Base-by-base conservation (phyloP, 1,140 invertebrate species). In the Thrips palmi region DNA sequence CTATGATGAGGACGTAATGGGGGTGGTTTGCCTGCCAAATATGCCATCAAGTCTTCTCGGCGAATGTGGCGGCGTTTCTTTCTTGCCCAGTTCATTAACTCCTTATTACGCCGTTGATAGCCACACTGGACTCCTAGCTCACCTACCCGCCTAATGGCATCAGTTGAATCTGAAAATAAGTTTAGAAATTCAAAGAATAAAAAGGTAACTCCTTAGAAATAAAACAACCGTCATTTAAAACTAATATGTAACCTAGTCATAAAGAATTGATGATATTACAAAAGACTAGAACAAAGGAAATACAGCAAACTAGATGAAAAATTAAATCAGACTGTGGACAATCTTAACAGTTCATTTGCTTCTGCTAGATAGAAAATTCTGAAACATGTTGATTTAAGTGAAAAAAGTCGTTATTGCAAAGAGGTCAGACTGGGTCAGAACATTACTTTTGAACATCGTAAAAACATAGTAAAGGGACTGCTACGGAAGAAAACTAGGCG, bases 31-130 rank as follows among this genome's bases (percentile, higher is more conserved):
- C 77, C 78, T 47, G 75, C 70, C 18, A 83, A 62, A 64, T 77
- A 83, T n/a, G 75, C 74, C 47, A 84, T 60, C 17, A 84, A 58
- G 52, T 84, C 79, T 52, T 83, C 79, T 32, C 78, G 62, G 19
- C 75, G 60, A 48, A 83, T 83, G 45, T 70, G 65, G 41, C 74
- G 60, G 53, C 77, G 66, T 56, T 73, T 70, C 55, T 75, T 78
- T 33, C 70, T 62, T 5, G 71, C 75, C 79, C 79, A 83, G 49
- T 75, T 73, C 46, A 80, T 64, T 48, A 84, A 56, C 61, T 84
- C 80, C 56, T 68, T 71, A 48, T 73, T 78, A 50, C 76, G 60
- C 53, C 73, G 70, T 51, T 81, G 76, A 50, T 70, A 70, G 33
- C 78, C 79, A 52, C 63, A 68, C 53, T 81, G 75, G 47, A 71